Conservation (phyloP, 2,113 vertebrate genomes). For the Psephotus haematonotus region DNA sequence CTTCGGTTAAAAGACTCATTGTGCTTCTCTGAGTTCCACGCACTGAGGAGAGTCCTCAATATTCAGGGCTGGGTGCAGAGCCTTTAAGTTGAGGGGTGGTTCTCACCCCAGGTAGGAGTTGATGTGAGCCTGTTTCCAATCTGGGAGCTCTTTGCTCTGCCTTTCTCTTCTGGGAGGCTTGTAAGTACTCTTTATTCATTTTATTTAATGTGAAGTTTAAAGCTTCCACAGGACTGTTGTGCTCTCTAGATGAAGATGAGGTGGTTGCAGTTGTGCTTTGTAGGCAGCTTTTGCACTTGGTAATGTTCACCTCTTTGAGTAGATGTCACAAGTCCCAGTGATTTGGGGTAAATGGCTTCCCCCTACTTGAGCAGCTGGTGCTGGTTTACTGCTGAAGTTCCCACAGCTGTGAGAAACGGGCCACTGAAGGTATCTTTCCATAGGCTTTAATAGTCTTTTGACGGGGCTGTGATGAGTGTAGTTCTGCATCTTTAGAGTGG, state of each 20-base stretch:
- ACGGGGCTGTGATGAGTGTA: background rate
- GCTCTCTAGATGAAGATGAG: background rate
- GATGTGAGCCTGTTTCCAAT: background rate
- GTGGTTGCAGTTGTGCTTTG: background rate
- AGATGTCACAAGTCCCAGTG: background rate
- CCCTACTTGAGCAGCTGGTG: background rate
- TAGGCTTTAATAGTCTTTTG: background rate
- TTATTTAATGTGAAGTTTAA: background rate
- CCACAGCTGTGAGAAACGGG: background rate
- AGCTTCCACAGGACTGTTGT: background rate
- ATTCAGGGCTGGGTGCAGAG: background rate
- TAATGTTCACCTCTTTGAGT: background rate
- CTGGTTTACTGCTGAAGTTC: background rate
- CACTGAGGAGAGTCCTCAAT: background rate
- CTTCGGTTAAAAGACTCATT: background rate
- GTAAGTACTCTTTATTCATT: background rate
- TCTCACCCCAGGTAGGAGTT: background rate
- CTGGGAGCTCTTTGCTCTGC: background rate
- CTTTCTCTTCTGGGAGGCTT: background rate
- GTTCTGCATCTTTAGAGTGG: background rate
- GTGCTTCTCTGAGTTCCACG: background rate
- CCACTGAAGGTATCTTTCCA: background rate
- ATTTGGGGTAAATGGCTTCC: background rate
- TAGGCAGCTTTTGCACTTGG: background rate
- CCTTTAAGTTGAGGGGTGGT: background rate